These are phyloP conservation scores for Chaenodraco wilsoni DNA, from an alignment of 2,797 vertebrate species.

Conservation along the genomic window DNA sequence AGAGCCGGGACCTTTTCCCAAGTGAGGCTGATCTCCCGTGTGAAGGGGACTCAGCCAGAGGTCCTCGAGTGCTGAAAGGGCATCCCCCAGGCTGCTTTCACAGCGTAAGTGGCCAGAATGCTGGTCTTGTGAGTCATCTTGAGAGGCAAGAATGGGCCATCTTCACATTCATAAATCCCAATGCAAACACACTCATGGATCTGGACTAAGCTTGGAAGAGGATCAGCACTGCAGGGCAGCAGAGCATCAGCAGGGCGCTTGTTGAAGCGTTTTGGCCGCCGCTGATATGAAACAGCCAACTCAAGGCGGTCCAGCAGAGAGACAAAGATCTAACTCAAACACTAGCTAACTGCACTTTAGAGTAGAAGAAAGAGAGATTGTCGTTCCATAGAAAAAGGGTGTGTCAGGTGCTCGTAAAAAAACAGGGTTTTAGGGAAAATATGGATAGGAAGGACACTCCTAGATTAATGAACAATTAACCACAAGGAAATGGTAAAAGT, in stretches of 20 bases:
- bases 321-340: background rate
- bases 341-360: background rate
- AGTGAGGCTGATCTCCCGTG: constrained; percentile 81
- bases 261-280: constrained; percentile 2
- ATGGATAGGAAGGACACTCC: no score
- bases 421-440: no score
- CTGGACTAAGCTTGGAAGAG: constrained; percentile 64
- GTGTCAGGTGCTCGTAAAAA: no score
- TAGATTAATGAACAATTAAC: no score
- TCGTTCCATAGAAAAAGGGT: no score
- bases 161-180: constrained; percentile 86
- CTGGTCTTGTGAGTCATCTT: constrained; percentile 91
- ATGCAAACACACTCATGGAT: constrained; percentile 78
- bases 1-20: constrained; percentile 73
- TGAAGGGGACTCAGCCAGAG: constrained; percentile 83
- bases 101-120: constrained; percentile 86
- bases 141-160: constrained; percentile 88
- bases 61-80: constrained; percentile 86
- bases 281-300: constrained; percentile 14
- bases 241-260: constrained; percentile 42
- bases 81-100: constrained; percentile 86
- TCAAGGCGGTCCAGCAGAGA: background rate
- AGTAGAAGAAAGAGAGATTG: background rate
- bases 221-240: constrained; percentile 51
- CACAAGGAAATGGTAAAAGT: no score